Evolutionary conservation across 2,797 vertebrate species (phyloP).

Genomic region (Sebastes elongatus): DNA sequence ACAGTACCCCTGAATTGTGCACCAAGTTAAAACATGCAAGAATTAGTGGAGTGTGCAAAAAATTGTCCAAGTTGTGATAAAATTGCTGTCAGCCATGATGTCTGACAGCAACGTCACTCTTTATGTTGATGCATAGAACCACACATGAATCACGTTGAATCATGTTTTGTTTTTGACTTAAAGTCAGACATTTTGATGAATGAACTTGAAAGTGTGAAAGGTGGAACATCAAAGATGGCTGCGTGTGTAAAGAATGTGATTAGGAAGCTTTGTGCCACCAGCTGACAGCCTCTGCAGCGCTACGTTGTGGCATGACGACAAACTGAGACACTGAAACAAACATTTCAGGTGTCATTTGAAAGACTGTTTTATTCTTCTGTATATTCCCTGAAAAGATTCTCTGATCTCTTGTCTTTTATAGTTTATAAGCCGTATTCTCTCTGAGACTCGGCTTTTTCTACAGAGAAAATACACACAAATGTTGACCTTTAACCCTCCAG

Average conservation of each 20-base stretch:
- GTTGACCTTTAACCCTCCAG: conserved; percentile 12
- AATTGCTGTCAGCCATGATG: background rate
- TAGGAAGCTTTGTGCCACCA: conserved; percentile 21
- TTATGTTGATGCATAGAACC: background rate
- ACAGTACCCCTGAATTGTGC: background rate
- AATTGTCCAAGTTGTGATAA: background rate
- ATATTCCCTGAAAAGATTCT: conserved; percentile 30
- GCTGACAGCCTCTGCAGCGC: conserved; percentile 35
- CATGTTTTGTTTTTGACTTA: background rate
- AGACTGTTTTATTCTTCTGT: conserved; percentile 16
- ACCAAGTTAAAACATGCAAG: background rate
- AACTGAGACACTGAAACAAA: conserved; percentile 58
- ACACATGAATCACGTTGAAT: background rate
- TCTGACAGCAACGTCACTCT: background rate
- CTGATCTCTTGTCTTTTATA: conserved; percentile 40
- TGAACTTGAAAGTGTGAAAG: conserved; percentile 28
- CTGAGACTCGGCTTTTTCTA: background rate
- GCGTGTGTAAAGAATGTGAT: conserved; percentile 26
- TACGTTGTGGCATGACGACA: conserved; percentile 20
- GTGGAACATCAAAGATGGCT: conserved; percentile 39
- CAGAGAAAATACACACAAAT: background rate
- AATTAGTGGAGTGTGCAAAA: background rate
- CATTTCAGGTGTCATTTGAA: conserved; percentile 52
- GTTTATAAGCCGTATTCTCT: conserved; percentile 1
- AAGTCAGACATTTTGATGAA: conserved; percentile 18